Evolutionary conservation across 2,888 invertebrate genomes (phyloP).

Genomic region (Philereme transversata): DNA sequence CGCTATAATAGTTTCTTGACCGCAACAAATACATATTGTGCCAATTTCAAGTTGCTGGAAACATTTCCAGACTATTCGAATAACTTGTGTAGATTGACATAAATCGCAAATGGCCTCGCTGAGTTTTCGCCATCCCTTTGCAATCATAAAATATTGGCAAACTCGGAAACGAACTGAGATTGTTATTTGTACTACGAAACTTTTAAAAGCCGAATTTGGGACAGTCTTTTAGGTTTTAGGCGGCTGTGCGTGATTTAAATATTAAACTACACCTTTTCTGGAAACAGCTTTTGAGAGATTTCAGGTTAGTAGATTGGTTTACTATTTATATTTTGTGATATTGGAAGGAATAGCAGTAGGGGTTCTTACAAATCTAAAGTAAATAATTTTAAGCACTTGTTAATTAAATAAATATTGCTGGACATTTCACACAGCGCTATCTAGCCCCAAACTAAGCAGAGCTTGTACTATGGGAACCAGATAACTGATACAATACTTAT

Average conservation of each 20-base stretch:
- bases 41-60: constrained; percentile 36
- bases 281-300: no score
- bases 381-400: no score
- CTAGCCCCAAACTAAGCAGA: no score
- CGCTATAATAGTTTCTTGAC: constrained; percentile 29
- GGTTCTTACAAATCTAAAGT: no score
- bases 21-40: constrained; percentile 28
- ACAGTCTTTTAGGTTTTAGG: constrained; percentile 13
- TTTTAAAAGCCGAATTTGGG: constrained; percentile 37
- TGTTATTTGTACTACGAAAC: constrained; percentile 48
- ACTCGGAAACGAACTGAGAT: constrained; percentile 52
- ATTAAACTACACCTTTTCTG: constrained; percentile 2
- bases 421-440: no score
- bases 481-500: no score
- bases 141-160: constrained; percentile 52
- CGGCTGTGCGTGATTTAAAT: constrained; percentile 17
- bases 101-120: constrained; percentile 45
- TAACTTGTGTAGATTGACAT: constrained; percentile 45
- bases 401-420: no score
- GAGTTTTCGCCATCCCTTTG: constrained; percentile 44
- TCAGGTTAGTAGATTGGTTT: no score
- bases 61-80: constrained; percentile 35
- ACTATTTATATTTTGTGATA: no score
- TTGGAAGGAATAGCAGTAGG: no score
- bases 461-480: no score